phyloP scores from a whole-genome alignment of 92 coral and sea anemone species.

The Porites cylindrica region DNA sequence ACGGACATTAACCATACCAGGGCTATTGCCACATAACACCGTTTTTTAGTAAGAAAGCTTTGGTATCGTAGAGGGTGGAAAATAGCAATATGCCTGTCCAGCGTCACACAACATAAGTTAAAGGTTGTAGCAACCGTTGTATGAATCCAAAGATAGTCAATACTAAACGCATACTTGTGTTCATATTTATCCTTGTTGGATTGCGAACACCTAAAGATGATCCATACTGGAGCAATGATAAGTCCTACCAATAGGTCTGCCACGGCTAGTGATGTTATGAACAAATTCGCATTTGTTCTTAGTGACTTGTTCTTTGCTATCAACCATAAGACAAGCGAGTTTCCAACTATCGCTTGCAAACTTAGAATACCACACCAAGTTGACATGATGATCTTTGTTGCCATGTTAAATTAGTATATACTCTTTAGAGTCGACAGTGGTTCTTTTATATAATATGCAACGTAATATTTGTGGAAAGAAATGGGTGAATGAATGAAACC shows the following conservation, averaged over 20 bases:
- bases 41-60: neutral
- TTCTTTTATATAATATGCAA: no score
- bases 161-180: no score
- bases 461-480: no score
- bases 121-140: neutral
- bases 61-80: neutral
- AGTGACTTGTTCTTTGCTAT: neutral
- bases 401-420: neutral
- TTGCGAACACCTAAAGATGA: neutral
- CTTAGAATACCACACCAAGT: neutral
- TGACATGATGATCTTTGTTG: neutral
- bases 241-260: constrained; percentile 7
- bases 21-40: neutral
- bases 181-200: neutral
- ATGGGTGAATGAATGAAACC: no score
- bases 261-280: neutral
- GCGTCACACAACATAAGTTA: constrained; percentile 3
- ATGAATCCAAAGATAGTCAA: constrained; percentile 1
- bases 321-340: neutral
- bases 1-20: neutral
- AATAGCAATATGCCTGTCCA: neutral
- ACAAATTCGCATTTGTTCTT: constrained; percentile 1
- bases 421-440: neutral
- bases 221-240: neutral
- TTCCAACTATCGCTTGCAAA: neutral